Evolutionary conservation across 2,888 invertebrate species (phyloP).

Genomic region (Spicauda simplicius): DNA sequence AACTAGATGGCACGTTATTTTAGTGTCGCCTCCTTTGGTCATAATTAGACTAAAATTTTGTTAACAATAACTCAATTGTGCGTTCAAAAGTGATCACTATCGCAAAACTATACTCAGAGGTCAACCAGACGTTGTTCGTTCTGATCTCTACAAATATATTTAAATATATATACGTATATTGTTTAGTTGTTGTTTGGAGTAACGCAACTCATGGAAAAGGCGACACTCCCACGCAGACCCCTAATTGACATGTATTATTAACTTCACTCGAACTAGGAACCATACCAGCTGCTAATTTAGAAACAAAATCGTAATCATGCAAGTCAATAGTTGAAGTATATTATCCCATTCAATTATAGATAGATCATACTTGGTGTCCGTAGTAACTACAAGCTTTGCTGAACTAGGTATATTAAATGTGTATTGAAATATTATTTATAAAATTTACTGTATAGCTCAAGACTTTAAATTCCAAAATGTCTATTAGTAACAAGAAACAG

Average conservation of each 20-base stretch:
- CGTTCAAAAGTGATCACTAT: conserved; percentile 70
- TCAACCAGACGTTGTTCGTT: conserved; percentile 44
- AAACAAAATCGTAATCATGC: conserved; percentile 64
- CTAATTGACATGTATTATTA: conserved; percentile 83
- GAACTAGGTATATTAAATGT: conserved; percentile 28
- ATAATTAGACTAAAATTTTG: conserved; percentile 64
- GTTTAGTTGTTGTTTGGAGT: conserved; percentile 40
- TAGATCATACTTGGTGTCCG: conserved; percentile 42
- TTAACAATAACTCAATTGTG: conserved; percentile 77
- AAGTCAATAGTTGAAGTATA: conserved; percentile 53
- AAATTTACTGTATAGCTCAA: conserved; percentile 34
- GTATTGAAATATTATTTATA: conserved; percentile 35
- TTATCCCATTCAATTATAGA: conserved; percentile 41
- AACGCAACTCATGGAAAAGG: conserved; percentile 57
- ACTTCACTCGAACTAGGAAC: conserved; percentile 85
- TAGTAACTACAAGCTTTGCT: conserved; percentile 32
- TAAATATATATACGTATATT: conserved; percentile 16
- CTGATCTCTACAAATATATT: conserved; percentile 22
- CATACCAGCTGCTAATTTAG: conserved; percentile 85
- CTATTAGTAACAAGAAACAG: conserved; percentile 39
- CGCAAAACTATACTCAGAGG: conserved; percentile 54
- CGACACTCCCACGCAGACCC: conserved; percentile 82
- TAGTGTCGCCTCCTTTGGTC: conserved; percentile 84
- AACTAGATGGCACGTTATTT: conserved; percentile 85
- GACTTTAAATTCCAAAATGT: conserved; percentile 37